phyloP scores from a whole-genome alignment of 92 coral and sea anemone genomes.

The Palythoa grandis region DNA sequence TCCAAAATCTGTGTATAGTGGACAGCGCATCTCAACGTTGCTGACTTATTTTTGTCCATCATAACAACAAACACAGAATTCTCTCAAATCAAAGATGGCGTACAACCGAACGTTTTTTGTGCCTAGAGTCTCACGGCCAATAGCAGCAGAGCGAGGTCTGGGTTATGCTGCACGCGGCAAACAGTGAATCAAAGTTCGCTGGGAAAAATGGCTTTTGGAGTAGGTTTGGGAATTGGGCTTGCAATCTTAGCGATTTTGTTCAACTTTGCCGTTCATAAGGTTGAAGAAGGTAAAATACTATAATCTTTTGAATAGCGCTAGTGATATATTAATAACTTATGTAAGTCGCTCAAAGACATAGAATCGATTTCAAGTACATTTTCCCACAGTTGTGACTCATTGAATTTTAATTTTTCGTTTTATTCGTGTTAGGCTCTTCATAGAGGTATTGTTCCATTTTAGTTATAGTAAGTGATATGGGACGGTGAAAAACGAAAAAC shows the following conservation, averaged over 20 bases:
- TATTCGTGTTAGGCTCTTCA: too few relatives aligned
- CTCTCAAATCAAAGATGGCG: constrained; percentile 68
- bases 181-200: too few relatives aligned
- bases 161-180: background rate
- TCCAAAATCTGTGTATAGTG: constrained; percentile 75
- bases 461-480: too few relatives aligned
- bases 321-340: background rate
- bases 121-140: background rate
- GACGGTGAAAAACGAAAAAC: too few relatives aligned
- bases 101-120: background rate
- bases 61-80: background rate
- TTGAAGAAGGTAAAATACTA: constrained; percentile 23
- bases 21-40: constrained; percentile 70
- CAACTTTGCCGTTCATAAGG: constrained; percentile 37
- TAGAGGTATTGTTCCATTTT: too few relatives aligned
- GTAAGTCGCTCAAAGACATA: background rate
- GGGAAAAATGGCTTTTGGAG: constrained; percentile 26
- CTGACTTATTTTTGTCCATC: background rate
- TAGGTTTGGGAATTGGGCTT: constrained; percentile 1
- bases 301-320: background rate
- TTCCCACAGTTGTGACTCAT: too few relatives aligned
- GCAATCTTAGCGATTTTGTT: constrained; percentile 26
- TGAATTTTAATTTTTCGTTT: too few relatives aligned
- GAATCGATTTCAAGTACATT: too few relatives aligned
- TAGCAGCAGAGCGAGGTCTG: background rate